Evolutionary conservation across 2,113 vertebrate species (phyloP), one percentile per base, ranked within the genome.

Genomic region (Halichoerus grypus): DNA sequence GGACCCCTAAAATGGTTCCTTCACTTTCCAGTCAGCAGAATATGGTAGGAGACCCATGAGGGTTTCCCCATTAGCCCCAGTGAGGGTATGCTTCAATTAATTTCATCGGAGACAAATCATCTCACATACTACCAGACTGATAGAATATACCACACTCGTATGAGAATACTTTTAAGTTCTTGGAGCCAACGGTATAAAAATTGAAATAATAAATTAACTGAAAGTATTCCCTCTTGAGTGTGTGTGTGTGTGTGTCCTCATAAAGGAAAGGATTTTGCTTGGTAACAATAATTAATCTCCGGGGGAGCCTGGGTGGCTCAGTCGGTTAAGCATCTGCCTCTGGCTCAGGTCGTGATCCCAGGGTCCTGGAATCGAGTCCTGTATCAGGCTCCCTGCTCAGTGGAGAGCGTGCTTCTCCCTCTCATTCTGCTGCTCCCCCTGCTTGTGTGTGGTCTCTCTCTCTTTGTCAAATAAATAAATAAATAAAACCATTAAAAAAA

Each of bases 231-330:
- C 11, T 81, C 16, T 42, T 76, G 19, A 15, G 15, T 53, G 57
- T 74, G 31, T 24, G 16, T 22, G 49, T 55, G 53, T 28, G 9
- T 42, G 46, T 31, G 31, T 83, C 16, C 36, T 80, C 19, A 39
- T 65, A 79, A 90, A 80, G 22, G 42, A 95, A 82, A 80, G 55
- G 8, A 24, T 76, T 94, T 97, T 92, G 15, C 18, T 16, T 88
- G 71, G 22, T 77, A 26, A 59, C 36, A 79, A 46, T 79, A 92
- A 59, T 18, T 46, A 71, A 46, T 49, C 26, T 88, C n/a, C 1
- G 1, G 33, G 33, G 65, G 31, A 0, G 7, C 65, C 33, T n/a
- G 15, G 65, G 16, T 36, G 67, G 67, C 33, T 69, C 67, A 36
- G 67, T 33, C 0, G 0, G 33, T 69, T 33, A 36, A 18, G 3